Conservation (phyloP, 2,797 vertebrate genomes). For the Sebastes wilsoni region DNA sequence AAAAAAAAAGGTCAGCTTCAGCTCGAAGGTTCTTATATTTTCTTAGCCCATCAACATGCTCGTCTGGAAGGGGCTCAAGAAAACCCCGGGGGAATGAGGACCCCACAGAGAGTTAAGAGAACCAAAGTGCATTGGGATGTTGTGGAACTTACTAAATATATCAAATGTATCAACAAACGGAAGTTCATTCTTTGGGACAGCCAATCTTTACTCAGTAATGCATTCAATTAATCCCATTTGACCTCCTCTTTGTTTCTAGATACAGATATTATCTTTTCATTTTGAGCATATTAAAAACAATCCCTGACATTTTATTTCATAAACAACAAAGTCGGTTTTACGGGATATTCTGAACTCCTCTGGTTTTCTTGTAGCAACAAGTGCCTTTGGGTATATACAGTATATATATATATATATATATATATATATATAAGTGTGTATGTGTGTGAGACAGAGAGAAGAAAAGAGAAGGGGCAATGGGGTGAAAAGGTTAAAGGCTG, state of each 20-base stretch:
- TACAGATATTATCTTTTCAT: background rate
- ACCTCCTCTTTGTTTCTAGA: background rate
- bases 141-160: conserved; percentile 40
- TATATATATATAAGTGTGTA: background rate
- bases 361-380: background rate
- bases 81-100: background rate
- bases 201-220: background rate
- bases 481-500: background rate
- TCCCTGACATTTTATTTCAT: background rate
- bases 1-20: background rate
- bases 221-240: conserved; percentile 14
- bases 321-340: conserved; percentile 1
- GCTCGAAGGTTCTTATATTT: background rate
- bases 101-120: conserved; percentile 19
- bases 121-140: conserved; percentile 17
- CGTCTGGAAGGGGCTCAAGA: conserved; percentile 3
- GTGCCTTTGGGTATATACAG: background rate
- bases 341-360: background rate
- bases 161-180: conserved; percentile 20
- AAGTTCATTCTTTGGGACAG: background rate
- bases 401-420: no score
- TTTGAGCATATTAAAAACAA: background rate
- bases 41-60: conserved; percentile 12
- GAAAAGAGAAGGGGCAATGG: background rate
- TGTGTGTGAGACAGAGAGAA: background rate